A percentile compares a stretch with the other conserved stretches of the same genome.
Evolutionary conservation across 2,888 invertebrate genomes (phyloP).

Genomic region (Gymnocheta viridis): DNA sequence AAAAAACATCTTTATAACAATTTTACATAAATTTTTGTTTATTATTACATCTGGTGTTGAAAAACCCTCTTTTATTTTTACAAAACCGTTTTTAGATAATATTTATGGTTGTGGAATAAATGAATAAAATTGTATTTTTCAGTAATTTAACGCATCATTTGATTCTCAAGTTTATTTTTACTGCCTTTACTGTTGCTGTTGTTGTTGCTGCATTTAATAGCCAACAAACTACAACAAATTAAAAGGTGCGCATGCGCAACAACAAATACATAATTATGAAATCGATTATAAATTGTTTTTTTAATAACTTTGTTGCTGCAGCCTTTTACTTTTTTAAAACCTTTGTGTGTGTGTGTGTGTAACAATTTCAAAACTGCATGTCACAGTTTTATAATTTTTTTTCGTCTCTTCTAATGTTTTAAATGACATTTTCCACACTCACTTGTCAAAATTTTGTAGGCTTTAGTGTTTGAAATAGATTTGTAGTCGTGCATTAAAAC

Average conservation of each 20-base stretch:
- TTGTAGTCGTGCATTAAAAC: slow-evolving; percentile 4
- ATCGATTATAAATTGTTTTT: slow-evolving; percentile 62
- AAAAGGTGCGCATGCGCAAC: slow-evolving; percentile 69
- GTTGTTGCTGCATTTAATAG: slow-evolving; percentile 45
- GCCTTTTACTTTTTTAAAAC: slow-evolving; percentile 17
- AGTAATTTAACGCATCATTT: slow-evolving; percentile 68
- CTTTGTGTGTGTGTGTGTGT: slow-evolving; percentile 19
- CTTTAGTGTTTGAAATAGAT: slow-evolving; percentile 10
- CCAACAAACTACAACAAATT: slow-evolving; percentile 67
- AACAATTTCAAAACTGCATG: slow-evolving; percentile 43
- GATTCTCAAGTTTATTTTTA: slow-evolving; percentile 53
- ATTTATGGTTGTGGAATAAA: slow-evolving; percentile 23
- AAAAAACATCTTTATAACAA: neutral
- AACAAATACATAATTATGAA: slow-evolving; percentile 64
- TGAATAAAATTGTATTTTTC: slow-evolving; percentile 53
- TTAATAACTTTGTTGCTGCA: slow-evolving; percentile 34
- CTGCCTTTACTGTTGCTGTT: slow-evolving; percentile 10
- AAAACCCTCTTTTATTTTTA: slow-evolving; percentile 16
- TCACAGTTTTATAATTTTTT: slow-evolving; percentile 31
- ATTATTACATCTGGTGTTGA: neutral
- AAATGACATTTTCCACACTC: slow-evolving; percentile 61
- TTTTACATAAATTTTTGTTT: neutral
- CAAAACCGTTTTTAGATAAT: neutral
- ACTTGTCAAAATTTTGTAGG: slow-evolving; percentile 43
- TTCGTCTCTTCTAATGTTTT: slow-evolving; percentile 1